Evolutionary conservation across 2,888 invertebrate genomes (phyloP), one percentile per base, ranked within the genome.

Genomic region (Cosmopolites sordidus): DNA sequence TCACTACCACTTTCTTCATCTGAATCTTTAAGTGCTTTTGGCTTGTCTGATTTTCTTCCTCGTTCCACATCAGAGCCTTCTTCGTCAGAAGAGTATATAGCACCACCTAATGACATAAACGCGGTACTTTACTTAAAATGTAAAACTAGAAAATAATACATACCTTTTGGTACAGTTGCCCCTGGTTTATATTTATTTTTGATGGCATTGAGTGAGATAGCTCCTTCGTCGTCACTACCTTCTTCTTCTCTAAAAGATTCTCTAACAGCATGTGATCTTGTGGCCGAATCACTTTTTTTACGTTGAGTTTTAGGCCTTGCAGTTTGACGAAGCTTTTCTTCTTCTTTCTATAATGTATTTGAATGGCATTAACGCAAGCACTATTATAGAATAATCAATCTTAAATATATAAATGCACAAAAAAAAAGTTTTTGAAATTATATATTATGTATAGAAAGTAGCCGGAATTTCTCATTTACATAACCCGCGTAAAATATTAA

Each of bases 211-310:
- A 97, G 78, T 0, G 95, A 95, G 66, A 96, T 92, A 0, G 88
- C 89, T 52, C 89, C 92, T 68, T 93, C 94, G 72, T 94, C 95
- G 56, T 94, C 94, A n/a, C 91, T 92, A 58, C 89, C 93, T 60
- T 92, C 92, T 62, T 90, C 86, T 54, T 85, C 84, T 39, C 82
- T 79, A 42, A 76, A 75, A 17, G 70, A 73, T 39, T 74, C 74
- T 46, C 74, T 69, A 43, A 65, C 65, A 43, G 73, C 73, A 64
- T 75, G 73, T 56, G 73, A 63, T 44, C 73, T 63, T 12, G 67
- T 58, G 6, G 64, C 65, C 38, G 66, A 62, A 44, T 73, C 73
- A 30, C 70, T 69, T 51, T 75, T 70, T 56, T 69, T 69, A 12
- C 52, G 30, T 6, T 71, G 62, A 50, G 79, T 51, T 58, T 66